Evolutionary conservation across 2,797 vertebrate genomes (phyloP).

Genomic region (Gobionotothen gibberifrons): DNA sequence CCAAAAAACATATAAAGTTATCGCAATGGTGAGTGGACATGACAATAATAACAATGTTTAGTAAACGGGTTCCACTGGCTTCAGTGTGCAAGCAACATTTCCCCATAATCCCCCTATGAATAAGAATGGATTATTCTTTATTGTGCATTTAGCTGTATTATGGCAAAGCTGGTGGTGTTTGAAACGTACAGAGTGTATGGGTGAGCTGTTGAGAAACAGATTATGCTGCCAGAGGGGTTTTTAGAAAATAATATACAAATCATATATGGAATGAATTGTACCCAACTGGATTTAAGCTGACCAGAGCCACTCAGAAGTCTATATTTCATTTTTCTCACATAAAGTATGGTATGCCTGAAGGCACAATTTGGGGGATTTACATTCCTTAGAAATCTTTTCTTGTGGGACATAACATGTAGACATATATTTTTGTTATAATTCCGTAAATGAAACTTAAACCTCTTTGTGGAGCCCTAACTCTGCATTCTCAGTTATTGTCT

Average conservation of each 20-base stretch:
- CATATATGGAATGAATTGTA: not conserved
- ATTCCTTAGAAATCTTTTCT: not conserved
- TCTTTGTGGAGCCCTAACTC: too few species aligned
- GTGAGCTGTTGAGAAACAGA: not conserved
- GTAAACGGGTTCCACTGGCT: slow-evolving; percentile 7
- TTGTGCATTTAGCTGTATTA: slow-evolving; percentile 22
- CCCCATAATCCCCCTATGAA: slow-evolving; percentile 28
- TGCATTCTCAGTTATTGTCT: too few species aligned
- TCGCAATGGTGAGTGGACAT: not conserved
- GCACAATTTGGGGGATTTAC: not conserved
- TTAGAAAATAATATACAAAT: not conserved
- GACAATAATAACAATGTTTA: slow-evolving; percentile 14
- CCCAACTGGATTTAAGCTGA: not conserved
- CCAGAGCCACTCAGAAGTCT: not conserved
- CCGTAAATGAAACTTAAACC: not conserved
- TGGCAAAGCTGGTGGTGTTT: slow-evolving; percentile 19
- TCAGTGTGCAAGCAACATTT: slow-evolving; percentile 15
- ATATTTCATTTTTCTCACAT: not conserved
- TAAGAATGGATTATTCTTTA: slow-evolving; percentile 21
- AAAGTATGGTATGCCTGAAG: too few species aligned
- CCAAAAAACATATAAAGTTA: not conserved
- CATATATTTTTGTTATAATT: not conserved
- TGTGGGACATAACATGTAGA: not conserved
- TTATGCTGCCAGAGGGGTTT: slow-evolving; percentile 6
- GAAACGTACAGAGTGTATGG: not conserved